Conservation (phyloP, 1,140 invertebrate genomes). For the Heliconius nattereri region DNA sequence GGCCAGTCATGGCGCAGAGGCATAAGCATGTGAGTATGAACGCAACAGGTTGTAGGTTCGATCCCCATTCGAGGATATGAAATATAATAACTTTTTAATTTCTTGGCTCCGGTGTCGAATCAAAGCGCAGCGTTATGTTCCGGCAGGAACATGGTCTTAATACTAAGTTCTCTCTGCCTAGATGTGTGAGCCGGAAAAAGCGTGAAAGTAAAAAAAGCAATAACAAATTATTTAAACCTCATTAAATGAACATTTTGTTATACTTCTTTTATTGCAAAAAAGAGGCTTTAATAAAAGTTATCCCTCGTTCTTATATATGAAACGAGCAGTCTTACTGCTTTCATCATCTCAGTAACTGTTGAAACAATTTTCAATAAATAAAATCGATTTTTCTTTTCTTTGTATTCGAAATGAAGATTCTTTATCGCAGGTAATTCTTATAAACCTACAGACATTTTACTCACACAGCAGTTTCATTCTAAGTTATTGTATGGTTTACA, state of each 20-base stretch:
- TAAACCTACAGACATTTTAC: no score
- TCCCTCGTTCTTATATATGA: not conserved
- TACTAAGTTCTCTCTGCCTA: no score
- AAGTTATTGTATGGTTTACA: no score
- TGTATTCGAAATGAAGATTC: not conserved
- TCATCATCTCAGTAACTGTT: not conserved
- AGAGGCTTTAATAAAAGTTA: not conserved
- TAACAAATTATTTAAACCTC: not conserved
- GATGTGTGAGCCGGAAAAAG: not conserved
- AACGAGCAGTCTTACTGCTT: conserved; percentile 10
- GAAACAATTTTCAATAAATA: not conserved
- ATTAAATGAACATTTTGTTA: not conserved
- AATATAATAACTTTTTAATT: no score
- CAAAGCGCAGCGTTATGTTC: no score
- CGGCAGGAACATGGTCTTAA: no score
- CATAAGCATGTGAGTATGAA: no score
- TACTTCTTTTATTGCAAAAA: not conserved
- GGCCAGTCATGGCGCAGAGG: no score
- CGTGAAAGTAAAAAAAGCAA: not conserved
- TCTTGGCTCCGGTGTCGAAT: no score
- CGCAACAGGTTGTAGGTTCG: no score
- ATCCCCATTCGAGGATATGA: no score
- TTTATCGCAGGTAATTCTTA: not conserved
- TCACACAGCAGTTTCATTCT: no score
- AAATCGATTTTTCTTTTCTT: not conserved